Percentiles rank a stretch among this genome's conserved stretches.
Evolutionary conservation across 2,888 invertebrate genomes (phyloP).

Genomic region (Clostera curtula): DNA sequence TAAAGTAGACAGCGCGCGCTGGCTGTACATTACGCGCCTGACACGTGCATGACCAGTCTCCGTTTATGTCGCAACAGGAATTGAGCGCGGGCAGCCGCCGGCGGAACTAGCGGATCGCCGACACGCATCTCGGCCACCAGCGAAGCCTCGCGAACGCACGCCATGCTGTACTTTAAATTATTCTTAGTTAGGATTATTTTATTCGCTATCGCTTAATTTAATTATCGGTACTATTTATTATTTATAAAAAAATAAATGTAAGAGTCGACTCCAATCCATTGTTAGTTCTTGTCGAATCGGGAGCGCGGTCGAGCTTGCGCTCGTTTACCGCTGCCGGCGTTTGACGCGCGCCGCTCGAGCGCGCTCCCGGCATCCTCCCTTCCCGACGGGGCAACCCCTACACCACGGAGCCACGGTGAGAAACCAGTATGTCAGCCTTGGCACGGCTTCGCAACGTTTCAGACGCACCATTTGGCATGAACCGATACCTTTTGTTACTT

Average conservation of each 20-base stretch:
- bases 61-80: constrained; percentile 76
- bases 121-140: constrained; percentile 65
- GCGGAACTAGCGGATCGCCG: constrained; percentile 64
- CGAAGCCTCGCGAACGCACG: constrained; percentile 63
- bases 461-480: constrained; percentile 66
- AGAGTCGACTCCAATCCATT: constrained; percentile 66
- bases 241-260: constrained; percentile 63
- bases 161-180: constrained; percentile 68
- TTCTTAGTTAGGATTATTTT: constrained; percentile 72
- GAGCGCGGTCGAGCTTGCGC: constrained; percentile 47
- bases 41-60: constrained; percentile 74
- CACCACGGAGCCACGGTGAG: constrained; percentile 69
- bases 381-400: constrained; percentile 56
- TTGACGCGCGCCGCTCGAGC: constrained; percentile 42
- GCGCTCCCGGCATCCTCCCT: constrained; percentile 44
- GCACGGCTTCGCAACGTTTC: constrained; percentile 69
- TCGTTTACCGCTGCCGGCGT: constrained; percentile 26
- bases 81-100: constrained; percentile 63
- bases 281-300: constrained; percentile 45
- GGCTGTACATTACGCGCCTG: constrained; percentile 73
- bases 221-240: constrained; percentile 66
- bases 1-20: constrained; percentile 66
- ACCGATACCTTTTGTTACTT: constrained; percentile 45
- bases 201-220: constrained; percentile 73
- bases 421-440: constrained; percentile 67